These are phyloP conservation scores for Rachycentron canadum DNA, from an alignment of 2,797 vertebrate genomes.

Conservation along the genomic window DNA sequence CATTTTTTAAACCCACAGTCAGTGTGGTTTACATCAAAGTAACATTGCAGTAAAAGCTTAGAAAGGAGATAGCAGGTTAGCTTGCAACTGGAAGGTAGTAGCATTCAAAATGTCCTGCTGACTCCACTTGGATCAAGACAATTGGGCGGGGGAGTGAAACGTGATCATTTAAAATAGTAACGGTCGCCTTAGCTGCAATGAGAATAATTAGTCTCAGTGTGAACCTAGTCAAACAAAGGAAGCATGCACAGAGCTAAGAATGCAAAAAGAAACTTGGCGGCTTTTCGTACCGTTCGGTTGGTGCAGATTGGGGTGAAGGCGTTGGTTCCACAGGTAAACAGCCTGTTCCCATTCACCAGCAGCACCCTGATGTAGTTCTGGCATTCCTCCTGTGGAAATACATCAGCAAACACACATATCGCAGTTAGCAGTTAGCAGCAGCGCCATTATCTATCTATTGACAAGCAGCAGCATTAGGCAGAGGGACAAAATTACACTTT, in stretches of 20 bases:
- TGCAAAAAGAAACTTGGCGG: neutral
- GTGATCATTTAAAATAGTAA: neutral
- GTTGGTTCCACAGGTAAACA: constrained; percentile 97
- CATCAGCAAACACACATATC: constrained; percentile 60
- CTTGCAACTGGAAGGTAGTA: neutral
- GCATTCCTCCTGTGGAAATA: constrained; percentile 92
- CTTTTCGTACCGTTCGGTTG: constrained; percentile 91
- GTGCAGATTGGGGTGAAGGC: constrained; percentile 98
- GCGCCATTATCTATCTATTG: constrained; percentile 55
- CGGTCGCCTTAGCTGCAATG: neutral
- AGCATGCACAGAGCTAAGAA: neutral
- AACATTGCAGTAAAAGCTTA: neutral
- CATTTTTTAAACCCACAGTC: neutral
- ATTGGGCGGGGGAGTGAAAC: too few species aligned
- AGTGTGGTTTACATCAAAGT: neutral
- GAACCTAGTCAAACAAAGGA: neutral
- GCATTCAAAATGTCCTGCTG: neutral
- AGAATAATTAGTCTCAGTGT: neutral
- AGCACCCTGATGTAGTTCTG: constrained; percentile 99
- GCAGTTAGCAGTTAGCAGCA: constrained; percentile 48
- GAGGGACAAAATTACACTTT: constrained; percentile 66
- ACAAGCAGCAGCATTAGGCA: constrained; percentile 59
- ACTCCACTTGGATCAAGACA: neutral
- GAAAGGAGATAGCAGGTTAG: neutral
- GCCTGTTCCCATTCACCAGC: constrained; percentile 92